Conservation (phyloP, 2,113 vertebrate species). For the Catharus minimus region DNA sequence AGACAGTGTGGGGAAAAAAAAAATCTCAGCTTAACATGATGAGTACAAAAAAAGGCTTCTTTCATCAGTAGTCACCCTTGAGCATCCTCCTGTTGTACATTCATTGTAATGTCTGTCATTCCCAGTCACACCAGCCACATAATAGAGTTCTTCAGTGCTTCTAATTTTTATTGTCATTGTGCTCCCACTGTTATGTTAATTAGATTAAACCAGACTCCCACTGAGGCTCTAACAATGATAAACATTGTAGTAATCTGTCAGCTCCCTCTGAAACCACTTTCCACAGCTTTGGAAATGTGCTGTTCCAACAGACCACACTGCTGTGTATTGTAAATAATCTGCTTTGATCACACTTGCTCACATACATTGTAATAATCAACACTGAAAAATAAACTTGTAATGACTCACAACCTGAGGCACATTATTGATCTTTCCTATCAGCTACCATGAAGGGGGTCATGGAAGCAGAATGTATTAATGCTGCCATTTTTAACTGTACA, state of each 20-base stretch:
- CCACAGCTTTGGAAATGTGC: not conserved
- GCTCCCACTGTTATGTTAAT: conserved; percentile 25
- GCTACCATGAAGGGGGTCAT: not conserved
- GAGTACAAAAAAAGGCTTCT: not conserved
- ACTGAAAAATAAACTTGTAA: not conserved
- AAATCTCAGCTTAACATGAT: not conserved
- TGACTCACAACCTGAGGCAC: not conserved
- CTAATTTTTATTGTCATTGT: conserved; percentile 21
- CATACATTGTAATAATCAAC: not conserved
- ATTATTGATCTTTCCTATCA: not conserved
- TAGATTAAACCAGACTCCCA: conserved; percentile 29
- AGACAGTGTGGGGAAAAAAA: not conserved
- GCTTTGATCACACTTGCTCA: not conserved
- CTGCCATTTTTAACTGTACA: not conserved
- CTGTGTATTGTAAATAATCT: not conserved
- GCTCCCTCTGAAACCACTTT: not conserved
- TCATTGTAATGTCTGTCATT: not conserved
- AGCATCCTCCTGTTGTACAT: not conserved
- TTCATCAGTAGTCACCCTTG: not conserved
- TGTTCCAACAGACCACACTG: not conserved
- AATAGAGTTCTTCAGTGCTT: not conserved
- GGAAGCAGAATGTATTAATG: not conserved
- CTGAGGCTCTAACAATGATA: conserved; percentile 8
- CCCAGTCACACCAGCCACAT: not conserved
- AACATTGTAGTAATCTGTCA: not conserved